phyloP scores from a whole-genome alignment of 1,140 invertebrate species.

The Rhyzopertha dominica region DNA sequence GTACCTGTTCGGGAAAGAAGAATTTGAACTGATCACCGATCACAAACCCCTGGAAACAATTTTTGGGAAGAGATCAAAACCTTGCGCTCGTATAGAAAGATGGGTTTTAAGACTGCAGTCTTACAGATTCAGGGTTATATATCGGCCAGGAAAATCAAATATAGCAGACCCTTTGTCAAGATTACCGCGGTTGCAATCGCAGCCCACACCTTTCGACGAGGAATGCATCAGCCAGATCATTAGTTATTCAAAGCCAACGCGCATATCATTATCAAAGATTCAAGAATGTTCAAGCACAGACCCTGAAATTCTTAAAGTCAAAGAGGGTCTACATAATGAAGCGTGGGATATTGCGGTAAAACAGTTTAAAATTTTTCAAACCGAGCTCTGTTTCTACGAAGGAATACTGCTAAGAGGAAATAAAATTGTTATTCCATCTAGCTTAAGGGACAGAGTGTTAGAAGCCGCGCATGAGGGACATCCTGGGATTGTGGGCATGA shows the following conservation, averaged over 20 bases:
- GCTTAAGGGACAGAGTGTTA: conserved; percentile 32
- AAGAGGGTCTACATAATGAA: background rate
- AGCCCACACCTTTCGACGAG: background rate
- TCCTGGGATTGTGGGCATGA: conserved; percentile 52
- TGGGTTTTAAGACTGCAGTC: conserved; percentile 40
- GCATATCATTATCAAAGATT: background rate
- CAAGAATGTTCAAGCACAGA: conserved; percentile 2
- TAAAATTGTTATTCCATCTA: conserved; percentile 13
- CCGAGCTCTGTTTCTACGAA: background rate
- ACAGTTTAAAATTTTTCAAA: conserved; percentile 1
- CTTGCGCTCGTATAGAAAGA: conserved; percentile 37
- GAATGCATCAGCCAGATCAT: conserved; percentile 6
- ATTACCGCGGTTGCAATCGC: conserved; percentile 18
- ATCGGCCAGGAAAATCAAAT: conserved; percentile 40
- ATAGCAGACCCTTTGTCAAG: conserved; percentile 42
- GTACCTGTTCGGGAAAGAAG: conserved; percentile 22
- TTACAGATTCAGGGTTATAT: conserved; percentile 37
- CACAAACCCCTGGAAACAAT: conserved; percentile 42
- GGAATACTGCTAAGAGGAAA: conserved; percentile 13
- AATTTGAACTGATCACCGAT: conserved; percentile 21
- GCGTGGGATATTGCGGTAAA: background rate
- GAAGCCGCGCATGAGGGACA: conserved; percentile 48
- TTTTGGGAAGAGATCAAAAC: conserved; percentile 31
- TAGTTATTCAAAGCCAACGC: background rate
- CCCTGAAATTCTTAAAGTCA: background rate